Conservation (phyloP, 2,113 vertebrate species). For the Thunnus maccoyii region DNA sequence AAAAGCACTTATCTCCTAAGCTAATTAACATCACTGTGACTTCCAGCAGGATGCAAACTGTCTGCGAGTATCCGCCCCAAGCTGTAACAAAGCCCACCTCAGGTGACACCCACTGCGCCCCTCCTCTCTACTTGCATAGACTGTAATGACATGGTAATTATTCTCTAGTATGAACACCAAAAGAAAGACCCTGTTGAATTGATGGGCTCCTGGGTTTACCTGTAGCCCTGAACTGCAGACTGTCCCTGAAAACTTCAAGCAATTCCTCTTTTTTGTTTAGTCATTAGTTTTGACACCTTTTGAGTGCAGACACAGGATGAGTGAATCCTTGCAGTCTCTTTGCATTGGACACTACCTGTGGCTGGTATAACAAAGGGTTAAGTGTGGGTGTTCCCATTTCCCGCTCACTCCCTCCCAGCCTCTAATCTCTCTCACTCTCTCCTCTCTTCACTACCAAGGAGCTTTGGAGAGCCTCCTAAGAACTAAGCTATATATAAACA, state of each 20-base stretch:
- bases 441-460: conserved; percentile 62
- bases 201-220: background rate
- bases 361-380: conserved; percentile 72
- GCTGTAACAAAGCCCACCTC: conserved; percentile 50
- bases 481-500: conserved; percentile 56
- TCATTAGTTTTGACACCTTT: background rate
- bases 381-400: conserved; percentile 74
- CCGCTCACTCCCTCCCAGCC: conserved; percentile 60
- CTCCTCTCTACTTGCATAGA: conserved; percentile 5
- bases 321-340: background rate
- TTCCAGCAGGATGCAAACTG: conserved; percentile 58
- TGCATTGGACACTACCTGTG: conserved; percentile 46
- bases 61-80: conserved; percentile 28
- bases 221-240: background rate
- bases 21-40: conserved; percentile 77
- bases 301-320: conserved; percentile 30
- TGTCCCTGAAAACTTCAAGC: background rate
- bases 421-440: conserved; percentile 70
- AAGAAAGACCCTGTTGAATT: conserved; percentile 5
- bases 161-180: background rate
- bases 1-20: conserved; percentile 82
- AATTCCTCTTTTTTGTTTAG: conserved; percentile 3
- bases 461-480: conserved; percentile 60
- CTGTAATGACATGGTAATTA: conserved; percentile 34
- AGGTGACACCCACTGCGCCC: conserved; percentile 1